Conservation (phyloP, 1,140 invertebrate species). For the Dreissena rostriformis region DNA sequence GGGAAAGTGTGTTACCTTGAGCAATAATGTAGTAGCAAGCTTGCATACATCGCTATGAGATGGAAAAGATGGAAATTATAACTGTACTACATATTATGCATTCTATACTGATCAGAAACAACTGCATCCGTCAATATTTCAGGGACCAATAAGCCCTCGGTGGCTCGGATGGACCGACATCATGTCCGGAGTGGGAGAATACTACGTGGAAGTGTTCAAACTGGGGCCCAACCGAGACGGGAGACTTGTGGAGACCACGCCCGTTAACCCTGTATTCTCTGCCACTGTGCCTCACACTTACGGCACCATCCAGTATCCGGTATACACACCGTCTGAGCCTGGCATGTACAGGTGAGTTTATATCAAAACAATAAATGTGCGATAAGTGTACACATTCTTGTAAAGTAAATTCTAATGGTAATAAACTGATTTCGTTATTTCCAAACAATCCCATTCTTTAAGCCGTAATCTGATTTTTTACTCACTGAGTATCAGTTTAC, state of each 20-base stretch:
- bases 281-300: background rate
- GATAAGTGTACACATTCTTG: background rate
- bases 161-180: conserved; percentile 56
- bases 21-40: too few species aligned
- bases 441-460: background rate
- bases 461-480: background rate
- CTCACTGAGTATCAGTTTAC: background rate
- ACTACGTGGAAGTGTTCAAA: conserved; percentile 34
- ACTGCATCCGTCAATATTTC: background rate
- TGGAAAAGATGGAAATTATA: too few species aligned
- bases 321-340: conserved; percentile 26
- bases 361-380: background rate
- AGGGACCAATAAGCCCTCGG: conserved; percentile 20
- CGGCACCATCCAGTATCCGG: background rate
- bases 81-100: background rate
- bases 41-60: too few species aligned
- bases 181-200: conserved; percentile 27
- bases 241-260: conserved; percentile 19
- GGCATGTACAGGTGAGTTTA: conserved; percentile 59
- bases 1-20: too few species aligned
- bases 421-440: background rate
- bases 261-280: conserved; percentile 26
- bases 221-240: conserved; percentile 4
- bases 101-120: background rate
- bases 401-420: background rate